These are phyloP conservation scores for Acleris laterana DNA, from an alignment of 2,888 invertebrate species.

Conservation along the genomic window DNA sequence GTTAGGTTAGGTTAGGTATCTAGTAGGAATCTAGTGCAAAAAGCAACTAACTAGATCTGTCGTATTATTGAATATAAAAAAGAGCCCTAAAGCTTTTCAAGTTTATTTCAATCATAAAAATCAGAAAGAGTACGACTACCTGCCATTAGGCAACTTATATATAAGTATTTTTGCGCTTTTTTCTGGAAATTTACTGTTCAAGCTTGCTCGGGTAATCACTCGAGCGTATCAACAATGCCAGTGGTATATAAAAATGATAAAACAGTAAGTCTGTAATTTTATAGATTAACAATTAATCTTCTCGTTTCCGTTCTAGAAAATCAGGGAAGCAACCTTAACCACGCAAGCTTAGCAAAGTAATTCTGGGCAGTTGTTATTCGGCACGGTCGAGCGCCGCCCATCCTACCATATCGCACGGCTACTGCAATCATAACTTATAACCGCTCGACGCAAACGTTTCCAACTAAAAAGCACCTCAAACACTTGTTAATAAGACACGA, in stretches of 20 bases:
- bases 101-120: no score
- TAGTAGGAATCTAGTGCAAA: no score
- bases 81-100: no score
- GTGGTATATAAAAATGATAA: constrained; percentile 19
- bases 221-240: constrained; percentile 6
- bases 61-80: no score
- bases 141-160: no score
- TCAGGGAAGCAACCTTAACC: constrained; percentile 62
- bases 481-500: constrained; percentile 42
- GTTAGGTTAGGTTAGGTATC: neutral
- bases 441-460: constrained; percentile 49
- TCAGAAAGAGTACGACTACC: no score
- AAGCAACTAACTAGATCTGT: no score
- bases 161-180: no score
- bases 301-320: constrained; percentile 60
- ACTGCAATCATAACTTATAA: constrained; percentile 59
- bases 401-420: constrained; percentile 75
- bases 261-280: constrained; percentile 20
- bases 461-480: constrained; percentile 47
- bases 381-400: constrained; percentile 69
- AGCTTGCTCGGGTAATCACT: neutral
- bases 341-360: constrained; percentile 45
- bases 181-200: no score
- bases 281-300: constrained; percentile 43
- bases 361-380: constrained; percentile 65